phyloP scores from a whole-genome alignment of 2,113 vertebrate species.

The Chelonoidis abingdonii region DNA sequence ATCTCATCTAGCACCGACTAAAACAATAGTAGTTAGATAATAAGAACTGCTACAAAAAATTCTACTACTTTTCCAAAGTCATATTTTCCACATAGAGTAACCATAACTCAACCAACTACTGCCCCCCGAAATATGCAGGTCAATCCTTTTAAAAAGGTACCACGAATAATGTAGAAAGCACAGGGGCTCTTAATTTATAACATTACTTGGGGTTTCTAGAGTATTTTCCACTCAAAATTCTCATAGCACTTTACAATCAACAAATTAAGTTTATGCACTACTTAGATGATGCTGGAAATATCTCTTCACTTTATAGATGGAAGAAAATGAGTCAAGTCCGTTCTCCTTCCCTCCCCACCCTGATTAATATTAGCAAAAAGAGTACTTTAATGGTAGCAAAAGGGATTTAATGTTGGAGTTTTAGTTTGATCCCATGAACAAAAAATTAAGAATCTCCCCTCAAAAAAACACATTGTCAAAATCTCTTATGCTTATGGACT shows the following conservation, averaged over 20 bases:
- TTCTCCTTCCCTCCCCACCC: background rate
- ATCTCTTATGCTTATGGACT: background rate
- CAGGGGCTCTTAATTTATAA: background rate
- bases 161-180: background rate
- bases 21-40: conserved; percentile 50
- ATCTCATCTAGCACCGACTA: conserved; percentile 97
- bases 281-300: background rate
- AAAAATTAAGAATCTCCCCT: background rate
- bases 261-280: background rate
- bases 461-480: background rate
- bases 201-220: background rate
- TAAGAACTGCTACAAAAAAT: background rate
- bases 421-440: too few species aligned
- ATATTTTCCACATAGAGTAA: background rate
- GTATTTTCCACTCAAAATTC: background rate
- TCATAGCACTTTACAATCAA: background rate
- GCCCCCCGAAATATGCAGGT: background rate
- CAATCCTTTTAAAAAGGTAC: background rate
- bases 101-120: background rate
- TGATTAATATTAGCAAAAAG: too few species aligned
- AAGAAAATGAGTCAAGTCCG: background rate
- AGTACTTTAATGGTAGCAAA: too few species aligned
- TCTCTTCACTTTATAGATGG: background rate
- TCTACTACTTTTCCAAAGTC: background rate
- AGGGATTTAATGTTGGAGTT: too few species aligned